Evolutionary conservation across 2,113 vertebrate species (phyloP).

Genomic region (Corythornis madagascariensis): DNA sequence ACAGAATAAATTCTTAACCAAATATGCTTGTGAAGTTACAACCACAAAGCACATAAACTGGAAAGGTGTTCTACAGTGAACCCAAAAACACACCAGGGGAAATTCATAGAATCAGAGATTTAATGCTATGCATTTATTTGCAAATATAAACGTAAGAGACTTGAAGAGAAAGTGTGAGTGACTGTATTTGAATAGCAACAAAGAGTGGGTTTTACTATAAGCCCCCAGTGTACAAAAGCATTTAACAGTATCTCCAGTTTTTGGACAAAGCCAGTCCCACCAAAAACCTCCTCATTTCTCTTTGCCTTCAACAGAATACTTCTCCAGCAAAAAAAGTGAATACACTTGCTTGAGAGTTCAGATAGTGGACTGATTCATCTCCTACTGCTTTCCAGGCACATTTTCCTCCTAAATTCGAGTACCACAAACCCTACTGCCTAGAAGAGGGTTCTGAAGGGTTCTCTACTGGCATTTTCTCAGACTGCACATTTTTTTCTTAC

Average conservation of each 20-base stretch:
- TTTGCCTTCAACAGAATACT: not conserved
- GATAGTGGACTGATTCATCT: not conserved
- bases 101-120: not conserved
- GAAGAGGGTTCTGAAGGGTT: not conserved
- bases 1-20: not conserved
- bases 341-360: not conserved
- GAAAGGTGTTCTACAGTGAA: not conserved
- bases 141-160: not conserved
- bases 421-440: not conserved
- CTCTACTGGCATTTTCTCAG: not conserved
- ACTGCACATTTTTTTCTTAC: slow-evolving; percentile 59
- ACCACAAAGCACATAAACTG: not conserved
- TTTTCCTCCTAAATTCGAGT: not conserved
- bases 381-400: not conserved
- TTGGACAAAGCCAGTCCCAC: not conserved
- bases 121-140: not conserved
- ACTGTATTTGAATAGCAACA: not conserved
- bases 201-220: not conserved
- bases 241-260: not conserved
- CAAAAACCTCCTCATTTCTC: not conserved
- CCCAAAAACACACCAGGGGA: not conserved
- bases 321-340: not conserved
- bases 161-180: not conserved
- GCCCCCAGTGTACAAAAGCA: not conserved
- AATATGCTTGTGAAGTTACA: not conserved